These are phyloP conservation scores for Agrochola lota DNA, from an alignment of 2,888 invertebrate genomes.

Conservation along the genomic window DNA sequence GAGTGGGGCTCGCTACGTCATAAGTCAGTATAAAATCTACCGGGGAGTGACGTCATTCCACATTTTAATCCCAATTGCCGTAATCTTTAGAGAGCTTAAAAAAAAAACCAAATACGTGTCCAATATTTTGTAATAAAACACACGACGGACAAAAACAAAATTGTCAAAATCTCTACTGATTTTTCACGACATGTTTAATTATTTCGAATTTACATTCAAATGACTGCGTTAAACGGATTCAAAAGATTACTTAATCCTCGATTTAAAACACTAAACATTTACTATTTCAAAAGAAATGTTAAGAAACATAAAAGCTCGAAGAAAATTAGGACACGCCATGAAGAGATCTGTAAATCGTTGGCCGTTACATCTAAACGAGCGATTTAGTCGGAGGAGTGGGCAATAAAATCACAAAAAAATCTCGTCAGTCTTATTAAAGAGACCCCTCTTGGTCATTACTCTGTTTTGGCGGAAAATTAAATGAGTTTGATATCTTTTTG, in stretches of 20 bases:
- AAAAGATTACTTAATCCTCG: constrained; percentile 12
- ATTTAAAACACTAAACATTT: constrained; percentile 39
- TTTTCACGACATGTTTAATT: neutral
- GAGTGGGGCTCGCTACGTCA: too few relatives aligned
- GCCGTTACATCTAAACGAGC: constrained; percentile 81
- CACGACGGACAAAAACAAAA: too few relatives aligned
- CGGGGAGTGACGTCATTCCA: too few relatives aligned
- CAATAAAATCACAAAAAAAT: constrained; percentile 82
- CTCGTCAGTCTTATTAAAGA: constrained; percentile 82
- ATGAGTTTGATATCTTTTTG: constrained; percentile 74
- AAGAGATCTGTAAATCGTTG: constrained; percentile 80
- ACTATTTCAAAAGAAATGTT: constrained; percentile 47
- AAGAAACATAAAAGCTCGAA: constrained; percentile 71
- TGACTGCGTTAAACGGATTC: constrained; percentile 1
- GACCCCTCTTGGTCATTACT: constrained; percentile 77
- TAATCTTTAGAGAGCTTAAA: too few relatives aligned
- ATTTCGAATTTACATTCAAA: neutral
- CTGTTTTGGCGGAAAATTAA: constrained; percentile 84
- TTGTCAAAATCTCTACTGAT: neutral
- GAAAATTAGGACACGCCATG: constrained; percentile 78
- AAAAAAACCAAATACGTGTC: too few relatives aligned
- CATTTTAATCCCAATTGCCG: too few relatives aligned
- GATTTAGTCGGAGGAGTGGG: constrained; percentile 79
- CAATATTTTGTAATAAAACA: too few relatives aligned
- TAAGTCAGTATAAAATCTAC: too few relatives aligned